Percentiles rank a stretch among this genome's conserved stretches.
These are phyloP conservation scores for Acrossocheilus wenchowensis DNA, from an alignment of 2,797 vertebrate species.

Conservation along the genomic window DNA sequence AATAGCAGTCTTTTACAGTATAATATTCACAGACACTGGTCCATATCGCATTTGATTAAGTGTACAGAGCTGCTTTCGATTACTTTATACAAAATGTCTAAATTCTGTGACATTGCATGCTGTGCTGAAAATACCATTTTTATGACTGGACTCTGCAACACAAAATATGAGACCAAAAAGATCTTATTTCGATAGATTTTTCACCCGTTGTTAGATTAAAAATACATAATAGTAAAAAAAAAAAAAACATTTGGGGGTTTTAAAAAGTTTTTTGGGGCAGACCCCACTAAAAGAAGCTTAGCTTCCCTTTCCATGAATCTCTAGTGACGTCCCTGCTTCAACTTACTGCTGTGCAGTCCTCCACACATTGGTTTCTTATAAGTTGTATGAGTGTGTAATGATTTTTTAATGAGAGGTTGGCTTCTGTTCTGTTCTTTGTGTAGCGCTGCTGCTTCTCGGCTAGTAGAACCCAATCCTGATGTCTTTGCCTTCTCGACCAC, in stretches of 20 bases:
- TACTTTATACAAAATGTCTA: background rate
- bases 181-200: background rate
- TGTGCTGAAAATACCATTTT: background rate
- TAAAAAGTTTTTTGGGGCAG: background rate
- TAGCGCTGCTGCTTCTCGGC: conserved; percentile 6
- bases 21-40: background rate
- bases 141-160: background rate
- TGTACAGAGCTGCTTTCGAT: background rate
- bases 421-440: conserved; percentile 17
- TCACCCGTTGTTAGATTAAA: background rate
- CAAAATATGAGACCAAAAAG: background rate
- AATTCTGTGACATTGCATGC: no score
- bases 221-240: background rate
- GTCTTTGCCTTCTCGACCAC: conserved; percentile 69
- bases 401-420: conserved; percentile 20
- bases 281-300: background rate
- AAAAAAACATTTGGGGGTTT: background rate
- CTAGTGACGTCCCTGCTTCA: background rate
- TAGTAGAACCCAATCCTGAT: conserved; percentile 50
- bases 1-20: background rate
- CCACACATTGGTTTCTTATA: conserved; percentile 9
- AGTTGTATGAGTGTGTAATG: conserved; percentile 3
- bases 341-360: background rate
- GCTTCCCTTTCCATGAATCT: background rate
- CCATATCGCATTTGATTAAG: background rate